Conservation (phyloP, 2,797 vertebrate species). For the Sebastes minor region DNA sequence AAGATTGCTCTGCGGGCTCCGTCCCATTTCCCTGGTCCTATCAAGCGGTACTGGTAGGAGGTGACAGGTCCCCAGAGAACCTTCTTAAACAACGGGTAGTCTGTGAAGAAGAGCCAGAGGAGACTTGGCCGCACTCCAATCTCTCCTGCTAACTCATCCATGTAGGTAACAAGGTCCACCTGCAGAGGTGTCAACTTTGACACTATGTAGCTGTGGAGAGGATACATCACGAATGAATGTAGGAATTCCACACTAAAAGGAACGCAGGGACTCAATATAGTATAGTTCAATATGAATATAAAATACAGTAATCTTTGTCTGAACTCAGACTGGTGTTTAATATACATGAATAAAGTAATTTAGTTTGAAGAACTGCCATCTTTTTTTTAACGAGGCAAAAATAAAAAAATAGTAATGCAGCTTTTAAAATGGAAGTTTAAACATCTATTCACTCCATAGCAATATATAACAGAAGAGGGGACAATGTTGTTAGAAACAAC, state of each 20-base stretch:
- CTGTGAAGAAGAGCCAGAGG: slow-evolving; percentile 79
- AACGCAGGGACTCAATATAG: not conserved
- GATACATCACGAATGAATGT: not conserved
- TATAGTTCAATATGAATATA: not conserved
- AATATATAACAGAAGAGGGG: not conserved
- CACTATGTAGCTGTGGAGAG: slow-evolving; percentile 80
- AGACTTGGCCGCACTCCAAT: slow-evolving; percentile 80
- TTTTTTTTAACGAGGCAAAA: not conserved
- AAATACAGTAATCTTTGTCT: not conserved
- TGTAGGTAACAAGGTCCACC: slow-evolving; percentile 84
- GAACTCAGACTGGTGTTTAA: not conserved
- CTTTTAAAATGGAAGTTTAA: not conserved
- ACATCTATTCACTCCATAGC: not conserved
- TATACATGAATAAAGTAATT: not conserved
- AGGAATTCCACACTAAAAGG: not conserved
- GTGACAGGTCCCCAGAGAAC: slow-evolving; percentile 85
- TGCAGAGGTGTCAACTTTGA: slow-evolving; percentile 87
- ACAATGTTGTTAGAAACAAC: not conserved
- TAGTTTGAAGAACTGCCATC: not conserved
- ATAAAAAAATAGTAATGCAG: not conserved
- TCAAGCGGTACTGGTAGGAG: slow-evolving; percentile 85
- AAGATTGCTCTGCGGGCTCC: slow-evolving; percentile 83
- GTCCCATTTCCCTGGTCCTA: slow-evolving; percentile 83
- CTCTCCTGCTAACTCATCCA: slow-evolving; percentile 86
- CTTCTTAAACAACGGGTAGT: slow-evolving; percentile 81